A percentile compares a stretch with the other conserved stretches of the same genome.
Evolutionary conservation across 1,140 invertebrate species (phyloP).

Genomic region (Lamellibrachia luymesi): DNA sequence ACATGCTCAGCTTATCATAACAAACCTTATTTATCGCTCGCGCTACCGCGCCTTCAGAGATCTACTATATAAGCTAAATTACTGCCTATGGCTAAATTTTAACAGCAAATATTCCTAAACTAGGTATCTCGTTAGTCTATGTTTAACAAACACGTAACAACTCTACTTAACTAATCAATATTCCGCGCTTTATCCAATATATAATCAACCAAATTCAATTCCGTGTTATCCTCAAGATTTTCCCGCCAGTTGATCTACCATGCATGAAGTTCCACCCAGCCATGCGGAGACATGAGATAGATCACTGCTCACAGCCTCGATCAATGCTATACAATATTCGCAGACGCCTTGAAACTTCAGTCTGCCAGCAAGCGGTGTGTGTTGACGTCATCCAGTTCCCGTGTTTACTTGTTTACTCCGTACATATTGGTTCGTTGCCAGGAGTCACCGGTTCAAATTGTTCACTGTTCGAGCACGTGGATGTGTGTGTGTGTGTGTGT

Average conservation of each 20-base stretch:
- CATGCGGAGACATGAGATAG: not conserved
- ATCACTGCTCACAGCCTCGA: not conserved
- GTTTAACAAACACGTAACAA: too few relatives aligned
- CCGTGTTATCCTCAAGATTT: not conserved
- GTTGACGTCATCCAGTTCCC: not conserved
- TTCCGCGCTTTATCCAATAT: too few relatives aligned
- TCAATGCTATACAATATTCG: not conserved
- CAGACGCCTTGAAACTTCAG: not conserved
- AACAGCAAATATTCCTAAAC: too few relatives aligned
- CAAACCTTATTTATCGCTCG: too few relatives aligned
- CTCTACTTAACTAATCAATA: too few relatives aligned
- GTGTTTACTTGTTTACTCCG: not conserved
- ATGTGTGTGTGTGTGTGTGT: not conserved
- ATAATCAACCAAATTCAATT: too few relatives aligned
- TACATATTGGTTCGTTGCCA: not conserved
- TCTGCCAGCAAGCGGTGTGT: not conserved
- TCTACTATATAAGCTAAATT: too few relatives aligned
- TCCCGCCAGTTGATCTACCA: not conserved
- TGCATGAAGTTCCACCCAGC: not conserved
- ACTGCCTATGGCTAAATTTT: too few relatives aligned
- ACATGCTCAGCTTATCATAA: too few relatives aligned
- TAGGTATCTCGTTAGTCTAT: too few relatives aligned
- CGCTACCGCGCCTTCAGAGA: too few relatives aligned
- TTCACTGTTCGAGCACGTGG: not conserved
- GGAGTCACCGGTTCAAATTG: not conserved